phyloP scores from a whole-genome alignment of 2,113 vertebrate species.

The Micronycteris hirsuta region DNA sequence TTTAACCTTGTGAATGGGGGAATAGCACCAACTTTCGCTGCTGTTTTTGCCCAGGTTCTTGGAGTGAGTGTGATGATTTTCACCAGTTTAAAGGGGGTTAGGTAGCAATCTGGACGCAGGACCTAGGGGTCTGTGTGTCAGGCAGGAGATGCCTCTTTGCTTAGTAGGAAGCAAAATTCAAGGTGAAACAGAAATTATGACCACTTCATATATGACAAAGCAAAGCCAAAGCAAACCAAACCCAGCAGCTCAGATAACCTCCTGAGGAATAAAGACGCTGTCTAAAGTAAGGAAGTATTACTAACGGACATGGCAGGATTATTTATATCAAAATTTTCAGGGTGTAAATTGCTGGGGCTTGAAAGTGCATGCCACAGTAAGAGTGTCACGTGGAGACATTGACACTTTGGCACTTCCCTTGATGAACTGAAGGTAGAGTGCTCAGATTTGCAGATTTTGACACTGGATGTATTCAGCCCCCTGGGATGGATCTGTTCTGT shows the following conservation, averaged over 20 bases:
- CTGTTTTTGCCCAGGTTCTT: slow-evolving; percentile 45
- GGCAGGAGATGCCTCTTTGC: background rate
- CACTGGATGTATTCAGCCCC: background rate
- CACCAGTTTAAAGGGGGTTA: background rate
- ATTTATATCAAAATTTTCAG: background rate
- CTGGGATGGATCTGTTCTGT: background rate
- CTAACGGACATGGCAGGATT: background rate
- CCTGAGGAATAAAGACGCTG: background rate
- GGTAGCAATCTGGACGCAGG: background rate
- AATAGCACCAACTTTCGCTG: background rate
- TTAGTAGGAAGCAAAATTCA: slow-evolving; percentile 10
- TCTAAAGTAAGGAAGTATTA: background rate
- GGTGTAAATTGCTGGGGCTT: background rate
- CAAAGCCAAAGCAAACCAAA: background rate
- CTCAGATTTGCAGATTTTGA: background rate
- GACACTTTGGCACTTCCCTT: background rate
- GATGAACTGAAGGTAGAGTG: background rate
- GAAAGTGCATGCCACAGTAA: background rate
- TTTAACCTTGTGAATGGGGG: slow-evolving; percentile 43
- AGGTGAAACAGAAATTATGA: slow-evolving; percentile 26
- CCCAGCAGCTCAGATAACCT: background rate
- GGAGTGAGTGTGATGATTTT: background rate
- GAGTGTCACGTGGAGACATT: background rate
- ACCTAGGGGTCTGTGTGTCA: background rate
- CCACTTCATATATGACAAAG: background rate